These are phyloP conservation scores for Schizopygopsis malacanthus DNA, from an alignment of 2,797 vertebrate species.

Conservation along the genomic window DNA sequence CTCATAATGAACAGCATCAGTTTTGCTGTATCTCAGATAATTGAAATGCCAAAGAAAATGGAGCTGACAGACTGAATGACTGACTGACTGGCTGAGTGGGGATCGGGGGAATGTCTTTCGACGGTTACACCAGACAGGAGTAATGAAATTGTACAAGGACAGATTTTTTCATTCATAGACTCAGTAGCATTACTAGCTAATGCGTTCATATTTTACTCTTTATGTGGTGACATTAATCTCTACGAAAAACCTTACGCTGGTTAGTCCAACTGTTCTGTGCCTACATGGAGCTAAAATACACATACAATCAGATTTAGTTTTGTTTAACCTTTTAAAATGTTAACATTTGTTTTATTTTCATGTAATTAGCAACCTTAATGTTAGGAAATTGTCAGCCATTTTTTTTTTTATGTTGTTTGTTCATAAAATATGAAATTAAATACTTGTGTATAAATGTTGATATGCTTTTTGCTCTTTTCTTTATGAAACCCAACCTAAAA, in stretches of 20 bases:
- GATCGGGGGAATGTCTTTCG: constrained; percentile 51
- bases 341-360: not conserved
- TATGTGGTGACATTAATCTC: not conserved
- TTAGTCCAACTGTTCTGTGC: not conserved
- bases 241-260: not conserved
- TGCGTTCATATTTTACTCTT: constrained; percentile 2
- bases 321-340: not conserved
- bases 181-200: not conserved
- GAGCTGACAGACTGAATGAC: constrained; percentile 10
- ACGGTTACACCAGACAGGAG: constrained; percentile 63
- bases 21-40: constrained; percentile 3
- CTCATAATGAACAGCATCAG: constrained; percentile 1
- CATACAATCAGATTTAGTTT: not conserved
- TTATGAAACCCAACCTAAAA: not conserved
- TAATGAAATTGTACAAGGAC: constrained; percentile 64
- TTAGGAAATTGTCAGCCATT: not conserved
- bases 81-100: not conserved
- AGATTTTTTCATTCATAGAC: constrained; percentile 17
- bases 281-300: not conserved
- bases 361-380: not conserved
- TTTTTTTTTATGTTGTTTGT: not conserved
- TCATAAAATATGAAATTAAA: not conserved
- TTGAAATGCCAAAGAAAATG: constrained; percentile 24
- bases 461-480: not conserved
- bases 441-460: not conserved